These are phyloP conservation scores for Scaptomyza tumidula DNA, from an alignment of 2,888 invertebrate genomes.

Conservation along the genomic window DNA sequence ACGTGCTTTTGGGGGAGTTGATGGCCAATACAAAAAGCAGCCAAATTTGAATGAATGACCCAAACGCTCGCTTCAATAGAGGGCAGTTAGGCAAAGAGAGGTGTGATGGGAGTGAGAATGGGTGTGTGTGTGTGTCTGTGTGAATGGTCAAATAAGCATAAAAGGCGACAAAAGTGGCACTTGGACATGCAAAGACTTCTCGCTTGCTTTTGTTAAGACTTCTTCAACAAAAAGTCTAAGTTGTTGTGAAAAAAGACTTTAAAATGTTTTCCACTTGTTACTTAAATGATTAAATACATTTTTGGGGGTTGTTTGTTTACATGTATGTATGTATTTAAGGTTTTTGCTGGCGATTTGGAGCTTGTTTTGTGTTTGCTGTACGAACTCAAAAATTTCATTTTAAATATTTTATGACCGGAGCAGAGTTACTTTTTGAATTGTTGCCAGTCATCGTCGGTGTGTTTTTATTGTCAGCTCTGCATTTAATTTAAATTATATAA, in stretches of 20 bases:
- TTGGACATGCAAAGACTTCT: conserved; percentile 49
- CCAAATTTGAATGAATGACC: conserved; percentile 65
- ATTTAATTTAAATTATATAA: conserved; percentile 82
- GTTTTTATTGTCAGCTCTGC: conserved; percentile 77
- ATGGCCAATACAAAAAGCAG: conserved; percentile 57
- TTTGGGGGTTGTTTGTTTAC: conserved; percentile 56
- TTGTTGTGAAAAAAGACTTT: conserved; percentile 32
- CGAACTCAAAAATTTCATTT: conserved; percentile 63
- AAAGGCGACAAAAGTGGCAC: conserved; percentile 80
- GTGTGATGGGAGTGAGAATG: background rate
- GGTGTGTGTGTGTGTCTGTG: conserved; percentile 13
- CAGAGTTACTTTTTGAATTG: conserved; percentile 67
- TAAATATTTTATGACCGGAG: conserved; percentile 77
- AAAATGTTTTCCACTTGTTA: conserved; percentile 59
- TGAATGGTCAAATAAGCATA: conserved; percentile 77
- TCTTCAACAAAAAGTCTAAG: conserved; percentile 26
- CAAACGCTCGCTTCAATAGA: conserved; percentile 33
- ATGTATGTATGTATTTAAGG: conserved; percentile 15
- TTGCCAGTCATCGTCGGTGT: conserved; percentile 45
- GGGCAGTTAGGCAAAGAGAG: conserved; percentile 12
- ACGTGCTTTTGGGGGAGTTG: conserved; percentile 11
- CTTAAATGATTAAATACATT: conserved; percentile 75
- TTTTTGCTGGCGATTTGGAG: conserved; percentile 30
- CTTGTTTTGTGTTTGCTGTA: conserved; percentile 11
- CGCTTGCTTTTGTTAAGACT: conserved; percentile 41